A percentile compares a stretch with the other conserved stretches of the same genome.
phyloP scores from a whole-genome alignment of 2,113 vertebrate species.

The Platysteira castanea region DNA sequence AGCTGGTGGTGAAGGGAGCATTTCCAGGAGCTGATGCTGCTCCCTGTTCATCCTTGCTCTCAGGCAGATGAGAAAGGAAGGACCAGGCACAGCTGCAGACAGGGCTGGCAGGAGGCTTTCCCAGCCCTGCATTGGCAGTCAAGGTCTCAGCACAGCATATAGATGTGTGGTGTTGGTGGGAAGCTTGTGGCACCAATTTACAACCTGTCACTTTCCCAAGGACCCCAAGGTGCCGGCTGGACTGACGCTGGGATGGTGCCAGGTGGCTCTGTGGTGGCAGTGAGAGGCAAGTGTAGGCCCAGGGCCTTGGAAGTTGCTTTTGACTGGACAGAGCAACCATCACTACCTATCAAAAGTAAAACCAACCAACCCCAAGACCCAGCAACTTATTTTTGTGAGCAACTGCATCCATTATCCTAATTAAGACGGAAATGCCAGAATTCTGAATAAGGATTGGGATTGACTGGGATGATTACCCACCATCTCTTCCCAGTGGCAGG shows the following conservation, averaged over 20 bases:
- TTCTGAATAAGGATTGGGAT: not conserved
- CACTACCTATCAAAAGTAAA: not conserved
- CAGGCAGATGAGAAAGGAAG: not conserved
- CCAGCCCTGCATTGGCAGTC: accelerated
- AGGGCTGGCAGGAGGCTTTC: not conserved
- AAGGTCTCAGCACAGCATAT: not conserved
- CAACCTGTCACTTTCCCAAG: not conserved
- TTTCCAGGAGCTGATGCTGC: not conserved
- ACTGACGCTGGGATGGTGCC: accelerated
- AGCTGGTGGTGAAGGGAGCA: not conserved
- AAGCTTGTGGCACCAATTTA: not conserved
- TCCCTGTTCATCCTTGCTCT: not conserved
- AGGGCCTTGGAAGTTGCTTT: not conserved
- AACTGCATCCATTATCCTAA: not conserved
- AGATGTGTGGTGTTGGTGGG: not conserved
- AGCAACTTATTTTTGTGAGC: not conserved
- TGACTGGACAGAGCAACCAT: not conserved
- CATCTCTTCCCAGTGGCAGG: not conserved
- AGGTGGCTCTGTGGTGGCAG: not conserved
- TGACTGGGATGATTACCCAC: not conserved
- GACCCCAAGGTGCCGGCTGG: not conserved
- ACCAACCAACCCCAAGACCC: not conserved
- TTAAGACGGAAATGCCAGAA: not conserved
- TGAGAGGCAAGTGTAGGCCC: not conserved
- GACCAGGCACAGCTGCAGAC: not conserved